Evolutionary conservation across 2,797 vertebrate genomes (phyloP), one percentile per base, ranked within the genome.

Genomic region (Arrhamphus sclerolepis): DNA sequence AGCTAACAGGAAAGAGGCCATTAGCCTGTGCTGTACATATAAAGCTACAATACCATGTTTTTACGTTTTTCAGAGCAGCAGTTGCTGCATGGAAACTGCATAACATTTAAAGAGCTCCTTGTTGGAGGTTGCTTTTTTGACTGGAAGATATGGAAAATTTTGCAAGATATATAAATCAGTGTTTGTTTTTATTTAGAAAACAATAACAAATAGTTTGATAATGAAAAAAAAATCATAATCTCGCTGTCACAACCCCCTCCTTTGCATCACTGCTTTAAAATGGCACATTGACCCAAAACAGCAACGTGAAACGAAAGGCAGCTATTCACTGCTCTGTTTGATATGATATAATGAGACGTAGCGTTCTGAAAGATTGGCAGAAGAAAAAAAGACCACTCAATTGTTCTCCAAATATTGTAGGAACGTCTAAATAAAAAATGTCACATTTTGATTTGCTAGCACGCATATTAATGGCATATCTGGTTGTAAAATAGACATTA

Each of bases 401-500:
- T 90, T 92, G 90, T 91, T 91, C 91, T 84, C 87, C 90, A 92
- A 92, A 90, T 89, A 87, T 77, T 79, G 80, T 72, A 66, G 75
- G 71, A 72, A 84, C 77, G 71, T 89, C 88, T 87, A 89, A 90
- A 92, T 91, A 93, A 92, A n/a, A 92, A 91, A 87, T 83, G 88
- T 91, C 89, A 91, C 87, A 88, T 89, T 89, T 89, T 87, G 89
- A 89, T 83, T 91, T 67, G 63, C 87, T 82, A 82, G 88, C 86
- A 89, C 92, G 88, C 91, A 91, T 91, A 93, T 93, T 88, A 93
- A 92, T 90, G 89, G 88, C 81, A 77, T 86, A 87, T 86, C 68
- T 75, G 87, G 90, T 84, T 83, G 87, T 90, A 91, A 92, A 93
- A 92, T 85, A 91, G 87, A 91, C 90, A 88, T 92, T 92, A 92